Evolutionary conservation across 2,888 invertebrate genomes (phyloP).

Genomic region (Drosophila stalkeri): DNA sequence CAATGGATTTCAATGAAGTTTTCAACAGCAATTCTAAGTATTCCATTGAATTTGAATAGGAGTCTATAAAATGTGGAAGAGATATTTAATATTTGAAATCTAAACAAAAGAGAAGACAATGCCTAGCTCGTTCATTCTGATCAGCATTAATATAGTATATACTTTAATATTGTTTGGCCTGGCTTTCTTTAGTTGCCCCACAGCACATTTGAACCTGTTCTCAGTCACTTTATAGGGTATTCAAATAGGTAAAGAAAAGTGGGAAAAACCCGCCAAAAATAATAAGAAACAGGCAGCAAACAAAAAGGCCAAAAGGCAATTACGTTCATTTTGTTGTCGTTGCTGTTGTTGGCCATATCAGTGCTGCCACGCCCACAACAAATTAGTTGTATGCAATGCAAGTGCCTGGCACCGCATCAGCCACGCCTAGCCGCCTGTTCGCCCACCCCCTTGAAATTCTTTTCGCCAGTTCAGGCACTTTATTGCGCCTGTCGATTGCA

Average conservation of each 20-base stretch:
- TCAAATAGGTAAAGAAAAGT: neutral
- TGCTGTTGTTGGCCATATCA: conserved; percentile 52
- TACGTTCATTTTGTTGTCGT: conserved; percentile 39
- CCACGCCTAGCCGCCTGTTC: conserved; percentile 14
- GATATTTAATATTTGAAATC: no score
- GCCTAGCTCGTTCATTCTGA: no score
- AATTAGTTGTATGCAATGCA: conserved; percentile 66
- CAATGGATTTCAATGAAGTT: neutral
- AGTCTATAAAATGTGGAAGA: neutral
- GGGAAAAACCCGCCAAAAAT: conserved; percentile 1
- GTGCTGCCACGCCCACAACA: conserved; percentile 72
- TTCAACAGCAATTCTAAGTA: neutral
- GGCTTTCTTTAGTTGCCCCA: neutral
- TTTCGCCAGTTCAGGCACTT: conserved; percentile 34
- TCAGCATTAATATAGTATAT: neutral
- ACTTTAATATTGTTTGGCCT: neutral
- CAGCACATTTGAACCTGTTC: neutral
- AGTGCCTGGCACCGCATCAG: conserved; percentile 69
- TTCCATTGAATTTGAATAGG: neutral
- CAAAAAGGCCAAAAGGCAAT: conserved; percentile 75
- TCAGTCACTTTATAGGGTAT: neutral
- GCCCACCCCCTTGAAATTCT: neutral
- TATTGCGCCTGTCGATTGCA: conserved; percentile 77
- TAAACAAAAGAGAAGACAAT: no score
- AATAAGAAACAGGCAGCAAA: conserved; percentile 28